phyloP scores from a whole-genome alignment of 2,797 vertebrate species.

The Sebastes hubbsi region DNA sequence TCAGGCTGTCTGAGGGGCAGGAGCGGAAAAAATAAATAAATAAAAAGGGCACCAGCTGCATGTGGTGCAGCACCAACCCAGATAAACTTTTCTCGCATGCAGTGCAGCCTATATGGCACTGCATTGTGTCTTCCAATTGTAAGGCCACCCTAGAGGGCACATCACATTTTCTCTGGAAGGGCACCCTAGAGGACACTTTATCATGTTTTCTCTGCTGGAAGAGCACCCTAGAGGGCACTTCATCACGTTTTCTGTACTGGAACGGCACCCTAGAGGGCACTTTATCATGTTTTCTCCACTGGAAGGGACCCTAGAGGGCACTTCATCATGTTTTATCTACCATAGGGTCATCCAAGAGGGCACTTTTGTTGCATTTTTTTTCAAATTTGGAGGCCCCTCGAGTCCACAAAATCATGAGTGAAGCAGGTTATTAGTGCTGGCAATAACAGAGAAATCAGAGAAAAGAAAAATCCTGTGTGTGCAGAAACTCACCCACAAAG shows the following conservation, averaged over 20 bases:
- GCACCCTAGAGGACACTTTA: no score
- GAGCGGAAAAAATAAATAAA: neutral
- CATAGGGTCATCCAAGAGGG: no score
- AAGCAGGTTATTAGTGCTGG: neutral
- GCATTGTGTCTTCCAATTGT: neutral
- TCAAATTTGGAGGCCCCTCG: neutral
- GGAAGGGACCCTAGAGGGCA: neutral
- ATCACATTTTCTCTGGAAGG: neutral
- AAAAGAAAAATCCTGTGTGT: neutral
- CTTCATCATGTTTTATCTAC: no score
- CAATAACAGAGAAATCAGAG: neutral
- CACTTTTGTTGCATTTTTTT: neutral
- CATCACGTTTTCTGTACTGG: no score
- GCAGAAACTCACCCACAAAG: constrained; percentile 65
- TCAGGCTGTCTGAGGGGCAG: neutral
- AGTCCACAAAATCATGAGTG: neutral
- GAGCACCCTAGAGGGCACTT: no score
- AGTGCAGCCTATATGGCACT: neutral
- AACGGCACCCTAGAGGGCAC: no score
- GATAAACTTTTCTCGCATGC: neutral
- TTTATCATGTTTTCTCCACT: no score
- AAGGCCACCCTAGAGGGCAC: neutral
- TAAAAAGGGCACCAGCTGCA: neutral
- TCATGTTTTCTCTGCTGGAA: neutral
- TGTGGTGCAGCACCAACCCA: neutral